These are phyloP conservation scores for Pseudococcus viburni DNA, from an alignment of 2,888 invertebrate genomes.

Conservation along the genomic window DNA sequence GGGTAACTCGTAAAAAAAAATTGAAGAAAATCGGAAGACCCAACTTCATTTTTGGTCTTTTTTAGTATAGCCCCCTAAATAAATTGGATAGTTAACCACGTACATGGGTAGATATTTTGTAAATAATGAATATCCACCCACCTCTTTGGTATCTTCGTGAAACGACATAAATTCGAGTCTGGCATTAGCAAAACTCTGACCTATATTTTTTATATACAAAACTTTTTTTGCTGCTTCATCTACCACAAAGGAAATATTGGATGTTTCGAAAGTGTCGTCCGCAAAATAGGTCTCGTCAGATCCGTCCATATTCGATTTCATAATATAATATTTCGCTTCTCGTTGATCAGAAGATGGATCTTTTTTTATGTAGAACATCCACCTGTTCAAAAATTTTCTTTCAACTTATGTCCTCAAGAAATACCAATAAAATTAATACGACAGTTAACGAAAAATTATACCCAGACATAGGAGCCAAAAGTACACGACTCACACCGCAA, in stretches of 20 bases:
- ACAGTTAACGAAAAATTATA: too few species aligned
- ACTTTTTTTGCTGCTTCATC: neutral
- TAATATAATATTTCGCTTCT: neutral
- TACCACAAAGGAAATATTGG: neutral
- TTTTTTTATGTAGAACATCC: neutral
- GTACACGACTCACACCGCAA: neutral
- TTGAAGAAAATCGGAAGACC: too few species aligned
- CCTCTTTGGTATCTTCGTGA: neutral
- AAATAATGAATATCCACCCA: too few species aligned
- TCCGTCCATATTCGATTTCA: conserved; percentile 15
- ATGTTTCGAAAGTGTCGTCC: neutral
- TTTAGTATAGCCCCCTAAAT: too few species aligned
- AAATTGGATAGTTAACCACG: too few species aligned
- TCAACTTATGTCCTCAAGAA: neutral
- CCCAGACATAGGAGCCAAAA: too few species aligned
- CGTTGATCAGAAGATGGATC: neutral
- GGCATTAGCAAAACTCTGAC: neutral
- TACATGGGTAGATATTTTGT: too few species aligned
- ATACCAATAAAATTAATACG: too few species aligned
- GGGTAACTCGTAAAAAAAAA: too few species aligned
- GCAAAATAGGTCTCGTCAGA: neutral
- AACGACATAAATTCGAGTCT: neutral
- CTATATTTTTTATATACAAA: neutral
- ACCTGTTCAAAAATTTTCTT: neutral
- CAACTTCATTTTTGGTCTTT: too few species aligned